Base-by-base conservation (phyloP, 2,888 invertebrate species). In the Schizaphis graminum region DNA sequence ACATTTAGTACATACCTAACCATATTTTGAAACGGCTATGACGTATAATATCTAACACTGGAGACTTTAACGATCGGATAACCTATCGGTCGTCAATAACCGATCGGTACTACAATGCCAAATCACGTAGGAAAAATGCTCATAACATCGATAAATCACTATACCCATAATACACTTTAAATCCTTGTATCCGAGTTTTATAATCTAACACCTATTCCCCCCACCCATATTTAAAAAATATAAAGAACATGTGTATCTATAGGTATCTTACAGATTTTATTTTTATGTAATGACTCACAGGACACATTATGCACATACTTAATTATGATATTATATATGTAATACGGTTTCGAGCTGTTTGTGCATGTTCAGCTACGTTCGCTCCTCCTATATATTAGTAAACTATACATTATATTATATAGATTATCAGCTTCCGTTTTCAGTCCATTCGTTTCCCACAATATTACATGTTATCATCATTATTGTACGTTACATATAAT, bases 361-460 rank as follows among this genome's bases (percentile, higher is more conserved):
- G 21, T 77, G 21, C 35, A 21, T 21, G 21, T 77, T 21, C 35
- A 24, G 35, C 35, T 10, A 86, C 16, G 28, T 47, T 28, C 86
- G 16, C 10, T 57, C 57, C 28, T 44, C 26, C 10, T 41, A 56
- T 57, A 56, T 47, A 53, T 88, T 85, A 44, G 21, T 41, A 85
- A 28, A 85, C 35, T 4, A 88, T 16, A 41, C 44, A 41, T 10
- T 57, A 41, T 10, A 41, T 10, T 67, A 91, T 77, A n/a, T 47
- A 16, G 21, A n/a, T 35, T 47, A 77, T 49, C 49, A 35, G 67
- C 77, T 91, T 91, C 91, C 91, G 91, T 91, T 91, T 77, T 91
- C 24, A 49, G 41, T 13, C 67, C 49, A 21, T 77, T 77, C 77
- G 77, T 77, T 77, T 77, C 77, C 77, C 77, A 35, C 35, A 35